Conservation (phyloP, 2,797 vertebrate genomes). For the Scarus forsteni region DNA sequence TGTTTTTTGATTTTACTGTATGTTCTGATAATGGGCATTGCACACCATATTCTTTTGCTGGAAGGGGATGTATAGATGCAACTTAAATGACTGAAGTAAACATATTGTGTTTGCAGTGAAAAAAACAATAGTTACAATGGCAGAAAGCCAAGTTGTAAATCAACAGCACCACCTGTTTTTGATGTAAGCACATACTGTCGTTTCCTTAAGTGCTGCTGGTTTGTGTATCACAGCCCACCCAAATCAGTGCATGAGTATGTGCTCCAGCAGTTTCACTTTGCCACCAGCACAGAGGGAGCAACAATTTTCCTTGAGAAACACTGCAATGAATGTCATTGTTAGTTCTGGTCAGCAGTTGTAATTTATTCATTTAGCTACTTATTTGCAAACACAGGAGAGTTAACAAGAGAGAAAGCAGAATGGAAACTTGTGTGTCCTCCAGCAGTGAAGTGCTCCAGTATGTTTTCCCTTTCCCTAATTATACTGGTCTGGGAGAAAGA, state of each 20-base stretch:
- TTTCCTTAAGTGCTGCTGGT: conserved; percentile 11
- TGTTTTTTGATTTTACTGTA: conserved; percentile 57
- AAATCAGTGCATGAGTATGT: conserved; percentile 23
- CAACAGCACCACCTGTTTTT: conserved; percentile 42
- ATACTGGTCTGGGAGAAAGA: conserved; percentile 41
- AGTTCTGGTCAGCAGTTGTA: conserved; percentile 29
- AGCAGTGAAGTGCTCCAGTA: conserved; percentile 37
- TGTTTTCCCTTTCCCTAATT: conserved; percentile 53
- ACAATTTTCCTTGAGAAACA: conserved; percentile 34
- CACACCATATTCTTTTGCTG: conserved; percentile 53
- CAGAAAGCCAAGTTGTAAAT: conserved; percentile 33
- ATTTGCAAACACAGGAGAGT: conserved; percentile 17
- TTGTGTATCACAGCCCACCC: conserved; percentile 4
- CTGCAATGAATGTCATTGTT: conserved; percentile 23
- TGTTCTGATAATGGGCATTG: conserved; percentile 40
- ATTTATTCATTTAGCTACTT: conserved; percentile 43
- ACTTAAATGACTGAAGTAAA: conserved; percentile 54
- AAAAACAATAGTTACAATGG: conserved; percentile 20
- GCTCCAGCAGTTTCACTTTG: conserved; percentile 3
- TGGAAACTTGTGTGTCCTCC: conserved; percentile 36
- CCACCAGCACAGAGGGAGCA: conserved; percentile 13
- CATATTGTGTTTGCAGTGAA: conserved; percentile 41
- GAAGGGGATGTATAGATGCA: conserved; percentile 37
- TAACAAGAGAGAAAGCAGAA: conserved; percentile 20
- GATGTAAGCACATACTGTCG: conserved; percentile 38